These are phyloP conservation scores for Pluvianellus socialis DNA, from an alignment of 2,113 vertebrate species.

Conservation along the genomic window DNA sequence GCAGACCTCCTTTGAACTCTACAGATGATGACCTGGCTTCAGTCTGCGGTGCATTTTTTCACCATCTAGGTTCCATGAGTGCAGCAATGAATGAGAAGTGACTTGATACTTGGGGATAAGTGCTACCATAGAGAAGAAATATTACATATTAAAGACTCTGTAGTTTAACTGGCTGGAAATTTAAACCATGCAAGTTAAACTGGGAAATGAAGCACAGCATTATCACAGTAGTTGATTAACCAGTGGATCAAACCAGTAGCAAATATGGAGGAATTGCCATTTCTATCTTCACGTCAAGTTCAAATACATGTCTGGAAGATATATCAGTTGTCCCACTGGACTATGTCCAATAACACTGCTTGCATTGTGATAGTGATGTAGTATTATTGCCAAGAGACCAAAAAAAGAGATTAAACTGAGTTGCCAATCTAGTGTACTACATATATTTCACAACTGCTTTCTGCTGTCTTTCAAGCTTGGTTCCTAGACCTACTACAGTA, in stretches of 20 bases:
- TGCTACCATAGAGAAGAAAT: background rate
- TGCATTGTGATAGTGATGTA: background rate
- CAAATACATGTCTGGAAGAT: background rate
- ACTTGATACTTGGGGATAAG: conserved; percentile 3
- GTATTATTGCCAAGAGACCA: background rate
- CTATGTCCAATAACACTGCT: background rate
- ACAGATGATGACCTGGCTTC: background rate
- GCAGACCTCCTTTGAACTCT: background rate
- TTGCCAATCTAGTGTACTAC: background rate
- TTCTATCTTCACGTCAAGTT: background rate
- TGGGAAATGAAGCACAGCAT: background rate
- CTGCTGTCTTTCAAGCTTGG: background rate
- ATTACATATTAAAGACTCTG: conserved; percentile 4
- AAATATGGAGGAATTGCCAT: background rate
- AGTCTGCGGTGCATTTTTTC: background rate
- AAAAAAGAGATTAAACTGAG: background rate
- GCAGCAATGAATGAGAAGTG: background rate
- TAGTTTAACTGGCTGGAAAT: conserved; percentile 16
- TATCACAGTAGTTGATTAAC: background rate
- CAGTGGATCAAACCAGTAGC: background rate
- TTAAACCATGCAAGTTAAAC: background rate
- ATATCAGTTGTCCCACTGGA: background rate
- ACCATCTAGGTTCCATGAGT: background rate
- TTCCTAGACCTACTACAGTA: background rate
- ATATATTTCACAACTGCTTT: background rate